Evolutionary conservation across 1,140 invertebrate species (phyloP).

Genomic region (Rhagoletis pomonella): DNA sequence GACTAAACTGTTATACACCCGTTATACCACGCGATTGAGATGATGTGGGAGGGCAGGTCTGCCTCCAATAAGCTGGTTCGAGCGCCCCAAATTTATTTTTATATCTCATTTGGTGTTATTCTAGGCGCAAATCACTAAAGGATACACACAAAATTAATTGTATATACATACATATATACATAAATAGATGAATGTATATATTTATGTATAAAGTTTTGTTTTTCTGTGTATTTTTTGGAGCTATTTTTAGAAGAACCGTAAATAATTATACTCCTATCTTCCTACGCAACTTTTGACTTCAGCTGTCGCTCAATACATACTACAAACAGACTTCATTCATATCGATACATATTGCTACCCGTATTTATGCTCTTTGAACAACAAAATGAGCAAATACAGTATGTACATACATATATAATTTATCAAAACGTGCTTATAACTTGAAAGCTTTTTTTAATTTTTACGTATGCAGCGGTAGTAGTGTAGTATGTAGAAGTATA

Average conservation of each 20-base stretch:
- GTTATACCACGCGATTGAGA: not conserved
- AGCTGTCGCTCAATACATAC: not conserved
- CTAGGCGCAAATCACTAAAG: not conserved
- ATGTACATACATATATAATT: not conserved
- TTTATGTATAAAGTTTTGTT: not conserved
- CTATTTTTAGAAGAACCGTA: slow-evolving; percentile 3
- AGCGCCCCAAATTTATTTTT: not conserved
- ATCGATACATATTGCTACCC: not conserved
- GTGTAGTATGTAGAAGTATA: no score
- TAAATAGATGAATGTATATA: not conserved
- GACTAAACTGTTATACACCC: not conserved
- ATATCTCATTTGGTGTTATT: not conserved
- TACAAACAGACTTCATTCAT: not conserved
- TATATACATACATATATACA: not conserved
- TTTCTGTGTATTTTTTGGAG: not conserved
- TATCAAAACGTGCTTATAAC: not conserved
- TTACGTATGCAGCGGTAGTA: no score
- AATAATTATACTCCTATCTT: not conserved
- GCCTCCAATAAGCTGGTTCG: not conserved
- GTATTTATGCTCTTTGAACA: no score
- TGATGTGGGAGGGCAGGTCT: not conserved
- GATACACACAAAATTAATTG: not conserved
- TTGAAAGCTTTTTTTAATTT: no score
- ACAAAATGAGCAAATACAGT: not conserved
- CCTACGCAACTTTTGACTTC: not conserved